Percentiles rank a stretch among this genome's conserved stretches.
phyloP scores from a whole-genome alignment of 2,113 vertebrate genomes.

The Anarrhichthys ocellatus region DNA sequence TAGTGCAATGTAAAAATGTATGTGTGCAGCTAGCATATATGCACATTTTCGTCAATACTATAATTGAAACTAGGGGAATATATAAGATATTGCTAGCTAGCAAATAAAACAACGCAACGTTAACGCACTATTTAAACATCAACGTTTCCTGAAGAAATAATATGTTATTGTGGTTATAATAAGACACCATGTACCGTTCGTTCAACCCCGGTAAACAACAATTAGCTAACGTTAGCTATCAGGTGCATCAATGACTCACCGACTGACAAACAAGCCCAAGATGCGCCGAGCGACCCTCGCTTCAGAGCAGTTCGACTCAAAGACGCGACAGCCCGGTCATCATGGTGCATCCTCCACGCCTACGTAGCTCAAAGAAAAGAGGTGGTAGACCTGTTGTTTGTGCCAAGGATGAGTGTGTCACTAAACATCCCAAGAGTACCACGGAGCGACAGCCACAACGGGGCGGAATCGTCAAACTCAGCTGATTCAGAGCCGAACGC shows the following conservation, averaged over 20 bases:
- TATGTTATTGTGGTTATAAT: background rate
- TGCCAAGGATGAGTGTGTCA: background rate
- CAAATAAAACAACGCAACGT: background rate
- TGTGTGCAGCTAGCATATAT: background rate
- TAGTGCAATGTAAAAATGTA: too few species aligned
- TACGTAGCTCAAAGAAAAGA: background rate
- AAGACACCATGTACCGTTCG: background rate
- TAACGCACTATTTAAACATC: background rate
- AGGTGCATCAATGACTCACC: conserved; percentile 81
- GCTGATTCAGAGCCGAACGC: conserved; percentile 73
- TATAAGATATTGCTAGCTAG: background rate
- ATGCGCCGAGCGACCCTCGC: background rate
- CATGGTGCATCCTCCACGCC: background rate
- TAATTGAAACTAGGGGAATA: background rate
- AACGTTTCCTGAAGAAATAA: background rate
- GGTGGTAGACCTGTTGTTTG: background rate
- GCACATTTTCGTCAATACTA: background rate
- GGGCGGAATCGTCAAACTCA: conserved; percentile 70
- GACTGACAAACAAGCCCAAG: conserved; percentile 53
- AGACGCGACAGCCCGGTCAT: background rate
- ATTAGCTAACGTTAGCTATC: conserved; percentile 33
- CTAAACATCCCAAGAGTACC: conserved; percentile 2
- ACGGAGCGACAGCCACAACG: background rate
- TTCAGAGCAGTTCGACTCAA: conserved; percentile 9
- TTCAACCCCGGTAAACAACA: conserved; percentile 19